Evolutionary conservation across 2,113 vertebrate genomes (phyloP).

Genomic region (Labrus mixtus): DNA sequence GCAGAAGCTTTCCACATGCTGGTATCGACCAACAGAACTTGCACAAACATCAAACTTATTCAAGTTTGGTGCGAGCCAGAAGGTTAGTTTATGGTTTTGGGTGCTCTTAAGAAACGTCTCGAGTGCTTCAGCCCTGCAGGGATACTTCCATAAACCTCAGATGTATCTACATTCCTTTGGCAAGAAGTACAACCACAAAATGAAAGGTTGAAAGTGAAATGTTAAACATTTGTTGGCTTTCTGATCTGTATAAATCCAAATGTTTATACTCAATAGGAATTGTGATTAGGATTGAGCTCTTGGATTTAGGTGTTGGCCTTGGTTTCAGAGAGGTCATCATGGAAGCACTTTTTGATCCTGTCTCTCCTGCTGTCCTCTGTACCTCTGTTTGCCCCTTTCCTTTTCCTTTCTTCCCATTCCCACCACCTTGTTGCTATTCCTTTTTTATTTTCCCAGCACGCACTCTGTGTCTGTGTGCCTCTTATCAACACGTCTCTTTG

Average conservation of each 20-base stretch:
- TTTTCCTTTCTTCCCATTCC: conserved; percentile 25
- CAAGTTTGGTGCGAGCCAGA: too few species aligned
- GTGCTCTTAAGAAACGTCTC: too few species aligned
- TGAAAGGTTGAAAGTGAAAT: not conserved
- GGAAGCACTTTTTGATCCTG: conserved; percentile 26
- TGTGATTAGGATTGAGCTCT: not conserved
- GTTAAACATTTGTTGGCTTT: not conserved
- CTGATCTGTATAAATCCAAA: not conserved
- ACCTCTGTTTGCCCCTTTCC: not conserved
- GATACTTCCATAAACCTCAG: too few species aligned
- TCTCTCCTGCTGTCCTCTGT: not conserved
- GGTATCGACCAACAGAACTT: too few species aligned
- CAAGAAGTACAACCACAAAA: not conserved
- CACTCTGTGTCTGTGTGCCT: conserved; percentile 45
- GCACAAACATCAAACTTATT: too few species aligned
- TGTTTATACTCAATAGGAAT: not conserved
- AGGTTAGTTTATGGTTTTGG: too few species aligned
- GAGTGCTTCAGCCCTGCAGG: too few species aligned
- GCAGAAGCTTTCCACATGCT: too few species aligned
- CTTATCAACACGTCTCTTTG: conserved; percentile 74
- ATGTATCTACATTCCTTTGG: too few species aligned
- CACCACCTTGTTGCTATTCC: conserved; percentile 43
- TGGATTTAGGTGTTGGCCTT: conserved; percentile 37
- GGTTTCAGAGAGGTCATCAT: conserved; percentile 14
- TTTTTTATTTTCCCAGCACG: conserved; percentile 65